These are phyloP conservation scores for Sturnus vulgaris DNA, from an alignment of 2,113 vertebrate genomes.

Conservation along the genomic window DNA sequence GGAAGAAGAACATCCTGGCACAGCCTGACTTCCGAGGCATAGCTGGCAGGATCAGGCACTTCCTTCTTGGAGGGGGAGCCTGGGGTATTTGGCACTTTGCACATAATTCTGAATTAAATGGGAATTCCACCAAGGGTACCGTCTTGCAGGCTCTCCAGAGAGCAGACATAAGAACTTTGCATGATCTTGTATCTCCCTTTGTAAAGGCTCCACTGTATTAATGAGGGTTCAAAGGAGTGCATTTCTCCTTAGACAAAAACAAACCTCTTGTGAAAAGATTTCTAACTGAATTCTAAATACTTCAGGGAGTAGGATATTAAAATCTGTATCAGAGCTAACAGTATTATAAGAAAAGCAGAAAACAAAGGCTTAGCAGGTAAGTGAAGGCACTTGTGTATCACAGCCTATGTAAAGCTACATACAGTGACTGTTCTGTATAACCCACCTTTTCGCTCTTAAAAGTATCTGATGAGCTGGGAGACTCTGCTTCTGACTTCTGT, in stretches of 20 bases:
- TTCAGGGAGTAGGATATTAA: not conserved
- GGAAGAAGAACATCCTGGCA: conserved; percentile 11
- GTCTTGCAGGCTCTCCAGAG: not conserved
- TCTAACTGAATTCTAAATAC: not conserved
- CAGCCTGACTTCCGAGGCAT: not conserved
- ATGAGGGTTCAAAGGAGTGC: not conserved
- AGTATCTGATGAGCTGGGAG: not conserved
- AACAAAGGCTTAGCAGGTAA: not conserved
- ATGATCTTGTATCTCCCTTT: not conserved
- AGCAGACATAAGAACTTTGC: not conserved
- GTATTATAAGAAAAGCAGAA: not conserved
- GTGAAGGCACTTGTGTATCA: not conserved
- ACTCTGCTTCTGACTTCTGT: not conserved
- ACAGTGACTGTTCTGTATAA: not conserved
- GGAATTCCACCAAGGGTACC: not conserved
- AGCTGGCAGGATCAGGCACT: not conserved
- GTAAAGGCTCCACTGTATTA: not conserved
- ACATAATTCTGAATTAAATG: not conserved
- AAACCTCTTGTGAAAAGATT: not conserved
- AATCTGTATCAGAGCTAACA: not conserved
- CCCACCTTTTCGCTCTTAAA: not conserved
- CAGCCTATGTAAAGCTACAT: not conserved
- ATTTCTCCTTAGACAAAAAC: not conserved
- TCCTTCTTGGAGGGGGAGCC: not conserved
- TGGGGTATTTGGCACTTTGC: not conserved